phyloP scores from a whole-genome alignment of 2,113 vertebrate species.

The Brachyhypopomus gauderio region DNA sequence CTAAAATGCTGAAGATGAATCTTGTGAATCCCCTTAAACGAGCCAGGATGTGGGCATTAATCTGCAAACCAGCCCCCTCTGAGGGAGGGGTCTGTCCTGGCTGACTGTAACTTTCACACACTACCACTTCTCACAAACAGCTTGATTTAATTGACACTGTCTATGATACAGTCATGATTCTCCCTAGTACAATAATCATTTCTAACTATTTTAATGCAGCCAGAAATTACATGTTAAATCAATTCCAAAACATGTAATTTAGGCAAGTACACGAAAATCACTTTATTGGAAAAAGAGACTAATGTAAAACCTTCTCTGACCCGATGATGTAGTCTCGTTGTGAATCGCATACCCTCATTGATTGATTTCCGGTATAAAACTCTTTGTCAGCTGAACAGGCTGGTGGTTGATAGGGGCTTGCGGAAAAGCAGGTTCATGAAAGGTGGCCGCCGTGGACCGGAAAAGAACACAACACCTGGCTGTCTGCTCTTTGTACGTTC shows the following conservation, averaged over 20 bases:
- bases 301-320: neutral
- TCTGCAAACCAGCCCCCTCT: constrained; percentile 40
- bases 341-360: neutral
- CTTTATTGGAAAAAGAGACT: too few relatives aligned
- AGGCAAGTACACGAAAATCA: neutral
- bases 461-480: constrained; percentile 46
- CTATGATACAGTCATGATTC: neutral
- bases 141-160: neutral
- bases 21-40: constrained; percentile 35
- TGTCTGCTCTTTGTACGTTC: constrained; percentile 40
- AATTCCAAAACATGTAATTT: neutral
- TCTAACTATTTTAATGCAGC: neutral
- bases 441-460: constrained; percentile 10
- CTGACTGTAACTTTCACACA: constrained; percentile 1
- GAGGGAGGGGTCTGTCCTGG: constrained; percentile 36
- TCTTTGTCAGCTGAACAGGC: neutral
- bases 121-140: neutral
- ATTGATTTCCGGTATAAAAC: constrained; percentile 2
- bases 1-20: constrained; percentile 34
- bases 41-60: constrained; percentile 21
- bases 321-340: neutral
- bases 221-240: neutral
- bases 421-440: constrained; percentile 10
- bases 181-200: neutral
- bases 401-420: neutral